Evolutionary conservation across 2,888 invertebrate species (phyloP), one percentile per base, ranked within the genome.

Genomic region (Nymphalis polychloros): DNA sequence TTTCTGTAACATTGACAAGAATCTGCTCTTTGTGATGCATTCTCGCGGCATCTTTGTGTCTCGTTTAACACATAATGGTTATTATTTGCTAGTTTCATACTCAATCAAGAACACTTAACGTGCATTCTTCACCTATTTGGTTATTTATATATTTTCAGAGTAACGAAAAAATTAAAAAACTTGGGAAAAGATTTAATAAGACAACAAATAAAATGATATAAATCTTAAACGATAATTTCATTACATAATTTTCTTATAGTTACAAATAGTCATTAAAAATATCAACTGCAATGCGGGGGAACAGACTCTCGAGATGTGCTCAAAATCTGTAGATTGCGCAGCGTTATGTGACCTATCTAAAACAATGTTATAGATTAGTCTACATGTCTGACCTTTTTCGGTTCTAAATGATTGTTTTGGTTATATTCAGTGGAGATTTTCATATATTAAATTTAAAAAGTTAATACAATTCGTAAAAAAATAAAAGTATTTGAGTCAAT

Each of bases 201-300:
- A 31, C 27, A 31, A 31, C 6, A 31, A 41, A 41, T 41, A 13
- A 41, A 3, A 41, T 0, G 13, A 41, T 0, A 13, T 41, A 41
- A 10, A 10, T 41, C 41, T 1, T 13, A 13, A 41, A 41, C 0
- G 10, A 10, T 3, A 41, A 41, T 13, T 13, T 41, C 13, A 41
- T 13, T 4, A 13, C 41, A 41, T 27, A 31, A 31, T 17, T 8
- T n/a, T 8, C 13, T 7, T 17, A 27, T 52, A 27, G 23, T 17
- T 17, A 60, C 23, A 48, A 61, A 49, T 13, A 8, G 8, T 10
- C 27, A 13, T 8, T 47, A 23, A 41, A 4, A 23, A 19, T 46
- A 55, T 53, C 31, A 67, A 35, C 70, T 67, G 70, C 67, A 70
- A 61, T 70, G 70, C 70, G 53, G 64, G n/a, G 62, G 48, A 46